Evolutionary conservation across 2,113 vertebrate genomes (phyloP), one percentile per base, ranked within the genome.

Genomic region (Etheostoma cragini): DNA sequence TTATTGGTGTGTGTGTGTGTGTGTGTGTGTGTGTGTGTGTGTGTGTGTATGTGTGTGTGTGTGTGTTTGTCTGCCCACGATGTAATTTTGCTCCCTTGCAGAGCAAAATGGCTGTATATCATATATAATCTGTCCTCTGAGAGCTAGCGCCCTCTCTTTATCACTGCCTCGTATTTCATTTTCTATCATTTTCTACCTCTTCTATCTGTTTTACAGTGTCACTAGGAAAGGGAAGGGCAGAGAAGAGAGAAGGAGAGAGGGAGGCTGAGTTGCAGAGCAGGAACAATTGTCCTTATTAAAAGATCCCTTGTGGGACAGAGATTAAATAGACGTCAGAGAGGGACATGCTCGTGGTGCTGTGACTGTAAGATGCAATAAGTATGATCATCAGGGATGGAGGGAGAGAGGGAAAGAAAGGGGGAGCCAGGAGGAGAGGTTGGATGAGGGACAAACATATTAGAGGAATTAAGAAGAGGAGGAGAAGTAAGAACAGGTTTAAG

Each of bases 261-360:
- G 53, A 76, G 78, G 78, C 72, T 76, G 62, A 87, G 77, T 68
- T 87, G 78, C 77, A 83, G 80, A 80, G 76, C 87, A 76, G 85
- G 85, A 90, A 61, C 88, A 92, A 90, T 72, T 92, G 92, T 91
- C 92, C 93, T 93, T 93, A 91, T 90, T 94, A 91, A 89, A 86
- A 88, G 88, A 92, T 90, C 88, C 91, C 91, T 91, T 86, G 89
- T 91, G 93, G 81, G 90, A 90, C 67, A 74, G 85, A 92, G 90
- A 94, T 92, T 93, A 94, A 91, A 93, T 92, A 91, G 92, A 92
- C 78, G 77, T 92, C 89, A 92, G 78, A 88, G 72, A 88, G 89
- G 93, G 88, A 85, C 53, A 65, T 33, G 83, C 82, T 84, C 4
- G 52, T 35, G 79, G 86, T 85, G 79, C 84, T 80, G 83, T 42